phyloP scores from a whole-genome alignment of 2,113 vertebrate species.

The Falcunculus frontatus region DNA sequence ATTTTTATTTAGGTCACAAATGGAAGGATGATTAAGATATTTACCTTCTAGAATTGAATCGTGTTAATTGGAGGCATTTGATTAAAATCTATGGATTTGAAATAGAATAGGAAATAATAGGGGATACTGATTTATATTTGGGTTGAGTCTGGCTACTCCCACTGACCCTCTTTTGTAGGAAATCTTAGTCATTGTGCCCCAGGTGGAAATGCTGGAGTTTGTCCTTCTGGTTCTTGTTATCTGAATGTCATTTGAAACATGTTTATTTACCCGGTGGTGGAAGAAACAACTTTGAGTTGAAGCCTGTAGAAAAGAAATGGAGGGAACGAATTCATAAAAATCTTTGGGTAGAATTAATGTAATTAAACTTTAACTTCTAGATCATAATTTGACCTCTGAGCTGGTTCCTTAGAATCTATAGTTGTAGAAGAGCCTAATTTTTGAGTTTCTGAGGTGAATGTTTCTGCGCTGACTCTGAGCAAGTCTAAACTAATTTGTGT shows the following conservation, averaged over 20 bases:
- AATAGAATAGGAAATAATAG: neutral
- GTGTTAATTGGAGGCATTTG: neutral
- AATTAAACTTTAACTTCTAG: neutral
- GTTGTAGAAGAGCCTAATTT: neutral
- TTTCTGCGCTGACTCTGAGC: neutral
- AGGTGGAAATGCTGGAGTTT: neutral
- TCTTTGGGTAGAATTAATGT: neutral
- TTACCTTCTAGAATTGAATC: neutral
- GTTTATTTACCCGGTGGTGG: neutral
- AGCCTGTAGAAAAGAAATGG: neutral
- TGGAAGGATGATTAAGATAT: neutral
- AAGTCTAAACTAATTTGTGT: neutral
- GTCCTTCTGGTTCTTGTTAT: neutral
- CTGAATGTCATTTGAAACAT: neutral
- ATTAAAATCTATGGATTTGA: neutral
- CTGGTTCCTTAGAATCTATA: neutral
- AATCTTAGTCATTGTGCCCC: neutral
- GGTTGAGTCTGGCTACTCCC: neutral
- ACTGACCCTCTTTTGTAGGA: neutral
- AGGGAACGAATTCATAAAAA: neutral
- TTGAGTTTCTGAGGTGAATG: neutral
- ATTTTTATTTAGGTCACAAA: neutral
- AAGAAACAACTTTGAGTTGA: neutral
- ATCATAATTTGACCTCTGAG: neutral
- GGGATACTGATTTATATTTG: neutral